Base-by-base conservation (phyloP, 2,797 vertebrate genomes). In the Sebastes ruberrimus region DNA sequence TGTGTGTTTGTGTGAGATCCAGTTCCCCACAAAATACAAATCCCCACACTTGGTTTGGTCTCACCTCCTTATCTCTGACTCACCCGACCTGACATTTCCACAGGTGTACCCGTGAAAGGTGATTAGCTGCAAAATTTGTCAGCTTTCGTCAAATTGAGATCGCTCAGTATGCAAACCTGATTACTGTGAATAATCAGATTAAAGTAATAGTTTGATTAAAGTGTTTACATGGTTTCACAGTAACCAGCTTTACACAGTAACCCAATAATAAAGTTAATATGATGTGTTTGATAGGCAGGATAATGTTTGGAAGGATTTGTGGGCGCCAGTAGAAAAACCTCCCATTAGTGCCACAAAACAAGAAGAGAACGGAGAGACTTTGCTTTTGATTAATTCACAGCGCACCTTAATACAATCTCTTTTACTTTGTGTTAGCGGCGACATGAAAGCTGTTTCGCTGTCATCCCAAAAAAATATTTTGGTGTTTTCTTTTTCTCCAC, bases 151-250 rank as follows among this genome's bases (percentile, higher is more conserved):
- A 68, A 60, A 82, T 23, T 67, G 10, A 74, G 78, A 38, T 63
- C 2, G 2, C 38, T 78, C 30, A 23, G 57, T 33, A 33, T 73
- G 72, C 77, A 87, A 82, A 80, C 70, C 27, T 38, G 42, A 85
- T 82, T 68, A 71, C 71, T 60, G 35, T 55, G 60, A 83, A 84
- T 73, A 87, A 88, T 88, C 81, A 68, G 71, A 86, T 89, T 82
- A 76, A 78, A 74, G 74, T 76, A 88, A 85, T 76, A 72, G 80
- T 80, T 85, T 77, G 67, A 89, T 87, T 84, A 35, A 73, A 82
- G 76, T 84, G 82, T 85, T 87, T 83, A 81, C 74, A 55, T 71
- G 81, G 71, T 65, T 71, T 5, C 0, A 2, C 66, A 38, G 56
- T 82, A 83, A 90, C 77, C 63, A 53, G 61, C 86, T 90, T 85